Percentiles rank a stretch among this genome's conserved stretches.
These are phyloP conservation scores for Galbula dea DNA, from an alignment of 2,113 vertebrate genomes.

Conservation along the genomic window DNA sequence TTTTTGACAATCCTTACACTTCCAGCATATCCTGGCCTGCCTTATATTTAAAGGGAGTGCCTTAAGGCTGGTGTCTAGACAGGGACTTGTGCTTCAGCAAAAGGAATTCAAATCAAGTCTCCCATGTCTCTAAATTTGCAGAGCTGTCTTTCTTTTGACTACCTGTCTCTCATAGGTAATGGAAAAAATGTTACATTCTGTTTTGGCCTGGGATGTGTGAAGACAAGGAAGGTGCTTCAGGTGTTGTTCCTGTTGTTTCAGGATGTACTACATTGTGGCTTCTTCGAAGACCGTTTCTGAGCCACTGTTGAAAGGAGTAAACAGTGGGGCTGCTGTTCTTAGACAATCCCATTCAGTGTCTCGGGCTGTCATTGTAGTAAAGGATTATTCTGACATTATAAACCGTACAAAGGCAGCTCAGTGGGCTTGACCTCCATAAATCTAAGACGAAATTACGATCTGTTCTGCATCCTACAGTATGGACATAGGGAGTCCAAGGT, in stretches of 20 bases:
- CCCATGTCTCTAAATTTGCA: neutral
- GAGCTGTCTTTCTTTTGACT: neutral
- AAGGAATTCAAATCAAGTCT: neutral
- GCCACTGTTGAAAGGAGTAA: neutral
- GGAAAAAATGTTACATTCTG: neutral
- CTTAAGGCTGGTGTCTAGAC: conserved; percentile 51
- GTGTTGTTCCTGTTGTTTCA: neutral
- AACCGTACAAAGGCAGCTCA: neutral
- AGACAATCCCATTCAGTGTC: neutral
- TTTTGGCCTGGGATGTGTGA: neutral
- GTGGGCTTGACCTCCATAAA: neutral
- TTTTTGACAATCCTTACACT: conserved; percentile 31
- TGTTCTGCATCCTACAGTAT: neutral
- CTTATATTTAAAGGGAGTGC: neutral
- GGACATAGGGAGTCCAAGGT: neutral
- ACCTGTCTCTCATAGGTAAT: neutral
- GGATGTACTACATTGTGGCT: neutral
- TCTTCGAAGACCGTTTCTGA: neutral
- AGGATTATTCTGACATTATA: neutral
- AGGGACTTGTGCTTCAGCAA: neutral
- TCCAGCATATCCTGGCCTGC: neutral
- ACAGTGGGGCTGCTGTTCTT: neutral
- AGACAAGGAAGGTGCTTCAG: neutral
- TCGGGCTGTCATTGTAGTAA: neutral
- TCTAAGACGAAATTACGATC: neutral